Conservation (phyloP, 2,888 invertebrate genomes). For the Gymnosoma rotundatum region DNA sequence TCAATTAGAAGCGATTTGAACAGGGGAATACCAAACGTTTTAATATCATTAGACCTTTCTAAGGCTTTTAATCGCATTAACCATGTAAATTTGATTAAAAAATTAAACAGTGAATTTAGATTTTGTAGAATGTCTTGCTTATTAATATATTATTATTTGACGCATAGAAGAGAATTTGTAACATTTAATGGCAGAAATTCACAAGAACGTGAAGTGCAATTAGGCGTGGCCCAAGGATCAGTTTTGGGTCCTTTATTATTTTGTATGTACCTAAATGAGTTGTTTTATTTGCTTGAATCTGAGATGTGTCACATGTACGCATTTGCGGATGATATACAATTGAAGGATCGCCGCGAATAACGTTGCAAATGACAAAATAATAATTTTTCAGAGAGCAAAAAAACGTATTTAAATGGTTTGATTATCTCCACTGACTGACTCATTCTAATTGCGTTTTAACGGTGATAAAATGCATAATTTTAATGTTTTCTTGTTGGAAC, state of each 20-base stretch:
- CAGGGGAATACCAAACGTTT: background rate
- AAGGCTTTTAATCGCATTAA: slow-evolving; percentile 1
- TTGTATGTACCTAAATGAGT: background rate
- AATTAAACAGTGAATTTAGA: background rate
- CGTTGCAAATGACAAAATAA: too few species aligned
- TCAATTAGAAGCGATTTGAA: background rate
- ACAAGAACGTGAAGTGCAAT: background rate
- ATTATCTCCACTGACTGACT: too few species aligned
- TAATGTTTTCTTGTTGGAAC: too few species aligned
- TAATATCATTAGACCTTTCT: background rate
- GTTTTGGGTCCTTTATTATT: background rate
- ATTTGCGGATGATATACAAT: slow-evolving; percentile 7
- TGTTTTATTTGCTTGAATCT: slow-evolving; percentile 5
- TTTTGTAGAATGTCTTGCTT: background rate
- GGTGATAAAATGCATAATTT: too few species aligned
- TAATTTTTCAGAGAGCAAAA: too few species aligned
- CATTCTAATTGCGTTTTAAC: too few species aligned
- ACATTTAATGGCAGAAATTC: background rate
- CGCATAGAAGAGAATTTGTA: background rate
- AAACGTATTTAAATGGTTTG: too few species aligned
- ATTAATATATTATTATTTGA: background rate
- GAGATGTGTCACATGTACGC: background rate
- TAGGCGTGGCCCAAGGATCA: background rate
- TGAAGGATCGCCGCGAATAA: too few species aligned
- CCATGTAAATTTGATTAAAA: background rate